A percentile compares a stretch with the other conserved stretches of the same genome.
phyloP scores from a whole-genome alignment of 2,797 vertebrate genomes.

The Podargus strigoides region DNA sequence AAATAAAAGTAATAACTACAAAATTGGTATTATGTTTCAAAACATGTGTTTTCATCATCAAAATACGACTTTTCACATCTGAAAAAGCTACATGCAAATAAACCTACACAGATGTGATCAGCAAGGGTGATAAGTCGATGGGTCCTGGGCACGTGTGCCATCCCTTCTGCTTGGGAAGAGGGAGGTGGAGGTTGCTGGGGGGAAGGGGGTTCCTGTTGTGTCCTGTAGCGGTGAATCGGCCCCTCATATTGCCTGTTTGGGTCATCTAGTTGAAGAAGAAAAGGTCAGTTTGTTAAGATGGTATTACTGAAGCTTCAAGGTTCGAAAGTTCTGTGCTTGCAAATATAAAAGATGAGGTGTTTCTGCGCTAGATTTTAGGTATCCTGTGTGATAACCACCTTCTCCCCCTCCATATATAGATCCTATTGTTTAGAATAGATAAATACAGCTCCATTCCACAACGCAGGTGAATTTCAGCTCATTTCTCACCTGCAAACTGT shows the following conservation, averaged over 20 bases:
- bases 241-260: slow-evolving; percentile 79
- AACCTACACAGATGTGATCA: slow-evolving; percentile 95
- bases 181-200: slow-evolving; percentile 75
- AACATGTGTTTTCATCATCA: background rate
- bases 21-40: background rate
- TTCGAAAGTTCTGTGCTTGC: background rate
- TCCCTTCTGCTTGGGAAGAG: slow-evolving; percentile 81
- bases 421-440: background rate
- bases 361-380: background rate
- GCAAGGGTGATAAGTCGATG: slow-evolving; percentile 96
- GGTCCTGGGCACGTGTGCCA: slow-evolving; percentile 85
- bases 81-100: background rate
- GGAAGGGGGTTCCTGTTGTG: slow-evolving; percentile 79
- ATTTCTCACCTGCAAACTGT: background rate
- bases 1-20: background rate
- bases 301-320: background rate
- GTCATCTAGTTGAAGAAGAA: slow-evolving; percentile 67
- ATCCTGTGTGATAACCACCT: background rate
- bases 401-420: background rate
- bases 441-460: background rate
- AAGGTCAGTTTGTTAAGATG: background rate
- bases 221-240: slow-evolving; percentile 82
- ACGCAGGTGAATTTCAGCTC: background rate
- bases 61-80: background rate
- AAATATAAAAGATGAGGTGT: background rate